These are phyloP conservation scores for Burhinus oedicnemus DNA, from an alignment of 2,113 vertebrate genomes.

Conservation along the genomic window DNA sequence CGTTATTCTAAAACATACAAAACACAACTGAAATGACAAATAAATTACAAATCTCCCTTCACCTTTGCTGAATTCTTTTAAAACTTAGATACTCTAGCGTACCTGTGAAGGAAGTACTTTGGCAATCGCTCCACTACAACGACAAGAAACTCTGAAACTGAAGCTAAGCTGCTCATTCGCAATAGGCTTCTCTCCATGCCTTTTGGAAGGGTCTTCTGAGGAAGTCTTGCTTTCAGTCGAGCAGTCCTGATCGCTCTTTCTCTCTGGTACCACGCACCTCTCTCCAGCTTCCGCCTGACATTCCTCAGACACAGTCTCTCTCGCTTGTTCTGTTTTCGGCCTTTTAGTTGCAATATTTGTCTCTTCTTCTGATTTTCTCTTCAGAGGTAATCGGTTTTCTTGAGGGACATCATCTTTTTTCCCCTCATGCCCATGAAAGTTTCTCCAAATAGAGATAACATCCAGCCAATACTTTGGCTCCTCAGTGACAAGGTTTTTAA, in stretches of 20 bases:
- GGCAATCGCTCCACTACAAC: slow-evolving; percentile 84
- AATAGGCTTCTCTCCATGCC: not conserved
- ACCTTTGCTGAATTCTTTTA: not conserved
- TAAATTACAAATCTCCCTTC: not conserved
- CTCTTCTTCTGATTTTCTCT: slow-evolving; percentile 65
- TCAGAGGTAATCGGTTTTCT: not conserved
- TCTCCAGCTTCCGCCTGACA: not conserved
- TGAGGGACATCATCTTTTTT: not conserved
- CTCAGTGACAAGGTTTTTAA: slow-evolving; percentile 68
- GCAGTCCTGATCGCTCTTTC: not conserved
- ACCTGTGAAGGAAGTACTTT: slow-evolving; percentile 84
- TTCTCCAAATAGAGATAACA: slow-evolving; percentile 68
- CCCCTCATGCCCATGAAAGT: slow-evolving; percentile 5
- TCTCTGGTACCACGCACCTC: not conserved
- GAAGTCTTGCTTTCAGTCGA: not conserved
- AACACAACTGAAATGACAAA: not conserved
- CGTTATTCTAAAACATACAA: not conserved
- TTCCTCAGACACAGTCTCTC: not conserved
- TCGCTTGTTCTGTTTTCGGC: slow-evolving; percentile 17
- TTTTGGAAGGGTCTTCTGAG: not conserved
- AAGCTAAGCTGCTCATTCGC: not conserved
- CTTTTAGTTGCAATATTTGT: slow-evolving; percentile 37
- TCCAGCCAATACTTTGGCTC: slow-evolving; percentile 67
- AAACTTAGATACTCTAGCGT: not conserved
- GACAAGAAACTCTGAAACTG: slow-evolving; percentile 89